Conservation (phyloP, 1,140 invertebrate species). For the Cherax destructor region DNA sequence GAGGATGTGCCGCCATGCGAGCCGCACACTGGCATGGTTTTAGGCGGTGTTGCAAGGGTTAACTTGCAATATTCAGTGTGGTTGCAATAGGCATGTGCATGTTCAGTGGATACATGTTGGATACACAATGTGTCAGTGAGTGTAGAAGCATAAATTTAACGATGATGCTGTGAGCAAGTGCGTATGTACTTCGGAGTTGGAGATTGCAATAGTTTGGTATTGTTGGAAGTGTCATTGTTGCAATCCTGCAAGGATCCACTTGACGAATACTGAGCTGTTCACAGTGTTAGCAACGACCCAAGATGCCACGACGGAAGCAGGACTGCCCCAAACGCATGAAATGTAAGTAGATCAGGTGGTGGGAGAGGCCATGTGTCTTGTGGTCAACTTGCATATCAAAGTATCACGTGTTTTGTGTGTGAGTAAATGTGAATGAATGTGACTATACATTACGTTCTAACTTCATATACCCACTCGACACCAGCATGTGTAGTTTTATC, state of each 20-base stretch:
- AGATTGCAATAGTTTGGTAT: slow-evolving; percentile 60
- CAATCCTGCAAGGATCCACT: slow-evolving; percentile 48
- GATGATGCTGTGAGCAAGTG: slow-evolving; percentile 64
- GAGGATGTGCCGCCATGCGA: slow-evolving; percentile 71
- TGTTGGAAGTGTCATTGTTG: slow-evolving; percentile 44
- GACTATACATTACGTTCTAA: background rate
- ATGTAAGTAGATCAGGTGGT: slow-evolving; percentile 62
- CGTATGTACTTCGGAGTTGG: slow-evolving; percentile 65
- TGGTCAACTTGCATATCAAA: no score
- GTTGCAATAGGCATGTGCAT: slow-evolving; percentile 57
- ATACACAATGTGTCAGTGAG: slow-evolving; percentile 69
- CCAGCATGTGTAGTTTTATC: background rate
- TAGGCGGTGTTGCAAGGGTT: slow-evolving; percentile 65
- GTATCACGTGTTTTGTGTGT: background rate
- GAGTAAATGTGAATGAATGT: slow-evolving; percentile 28
- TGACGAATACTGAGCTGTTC: slow-evolving; percentile 22
- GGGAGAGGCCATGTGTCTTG: no score
- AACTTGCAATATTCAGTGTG: slow-evolving; percentile 59
- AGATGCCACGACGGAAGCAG: slow-evolving; percentile 71
- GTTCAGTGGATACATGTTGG: slow-evolving; percentile 62
- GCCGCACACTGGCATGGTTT: slow-evolving; percentile 59
- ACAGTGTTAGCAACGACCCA: slow-evolving; percentile 34
- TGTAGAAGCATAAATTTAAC: slow-evolving; percentile 61
- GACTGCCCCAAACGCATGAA: slow-evolving; percentile 72
- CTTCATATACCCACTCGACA: background rate